Conservation (phyloP, 2,888 invertebrate genomes). For the Macrostomum cliftonense region DNA sequence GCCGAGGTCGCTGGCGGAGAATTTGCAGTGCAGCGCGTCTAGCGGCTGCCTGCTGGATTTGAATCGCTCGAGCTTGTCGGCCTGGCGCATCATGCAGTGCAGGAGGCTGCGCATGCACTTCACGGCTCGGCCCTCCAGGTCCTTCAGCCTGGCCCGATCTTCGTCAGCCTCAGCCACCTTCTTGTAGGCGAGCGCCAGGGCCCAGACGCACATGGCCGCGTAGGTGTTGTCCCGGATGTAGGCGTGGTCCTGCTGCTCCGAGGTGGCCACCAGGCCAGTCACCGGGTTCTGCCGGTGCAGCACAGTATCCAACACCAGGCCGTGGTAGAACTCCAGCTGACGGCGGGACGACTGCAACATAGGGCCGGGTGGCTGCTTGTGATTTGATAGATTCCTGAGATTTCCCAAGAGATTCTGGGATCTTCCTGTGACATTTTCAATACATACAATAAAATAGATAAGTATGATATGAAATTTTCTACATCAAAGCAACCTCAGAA, state of each 20-base stretch:
- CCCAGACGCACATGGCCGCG: conserved; percentile 90
- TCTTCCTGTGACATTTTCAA: too few relatives aligned
- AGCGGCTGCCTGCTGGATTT: conserved; percentile 65
- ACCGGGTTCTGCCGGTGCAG: conserved; percentile 59
- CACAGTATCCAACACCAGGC: neutral
- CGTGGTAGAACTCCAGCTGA: too few relatives aligned
- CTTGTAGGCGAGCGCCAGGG: conserved; percentile 87
- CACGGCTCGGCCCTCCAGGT: conserved; percentile 50
- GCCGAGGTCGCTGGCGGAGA: conserved; percentile 29
- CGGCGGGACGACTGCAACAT: too few relatives aligned
- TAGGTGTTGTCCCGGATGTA: conserved; percentile 98
- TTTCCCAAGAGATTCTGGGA: too few relatives aligned
- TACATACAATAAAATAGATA: too few relatives aligned
- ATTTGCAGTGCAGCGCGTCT: conserved; percentile 94
- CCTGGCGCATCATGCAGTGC: conserved; percentile 95
- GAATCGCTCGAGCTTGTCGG: conserved; percentile 85
- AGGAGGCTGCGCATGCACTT: conserved; percentile 56
- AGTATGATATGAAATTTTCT: too few relatives aligned
- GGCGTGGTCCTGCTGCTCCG: conserved; percentile 51
- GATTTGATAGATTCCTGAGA: too few relatives aligned
- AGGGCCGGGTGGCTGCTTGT: too few relatives aligned
- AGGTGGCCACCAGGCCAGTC: conserved; percentile 83
- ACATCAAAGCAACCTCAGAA: too few relatives aligned
- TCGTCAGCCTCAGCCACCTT: conserved; percentile 97
- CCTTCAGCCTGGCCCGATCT: conserved; percentile 89